Evolutionary conservation across 2,888 invertebrate species (phyloP), one percentile per base, ranked within the genome.

Genomic region (Drosophila greeni): DNA sequence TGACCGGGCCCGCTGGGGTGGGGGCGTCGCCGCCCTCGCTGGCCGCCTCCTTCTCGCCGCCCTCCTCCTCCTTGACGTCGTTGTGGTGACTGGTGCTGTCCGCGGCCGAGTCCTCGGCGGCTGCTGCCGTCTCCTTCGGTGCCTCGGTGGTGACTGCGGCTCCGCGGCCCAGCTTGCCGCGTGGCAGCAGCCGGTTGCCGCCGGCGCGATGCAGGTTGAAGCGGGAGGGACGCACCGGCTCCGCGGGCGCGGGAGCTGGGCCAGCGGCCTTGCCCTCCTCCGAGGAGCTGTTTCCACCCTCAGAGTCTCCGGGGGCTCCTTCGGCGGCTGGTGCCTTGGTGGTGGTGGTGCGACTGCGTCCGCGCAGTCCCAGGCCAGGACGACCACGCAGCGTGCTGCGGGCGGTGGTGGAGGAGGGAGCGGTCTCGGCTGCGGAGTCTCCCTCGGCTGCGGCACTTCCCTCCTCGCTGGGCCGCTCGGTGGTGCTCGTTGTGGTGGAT

Each of bases 151-250:
- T 73, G 20, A 54, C 79, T 0, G 76, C 75, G 2, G 83, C 76
- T 33, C 84, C 78, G 39, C 84, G 80, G 51, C 85, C 73, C 52
- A 82, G 49, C 72, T 86, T 87, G 40, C 86, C 84, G 5, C 88
- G 87, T 51, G 87, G 84, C 58, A 88, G 68, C 48, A 89, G 69
- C 1, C 88, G 85, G 53, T 87, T 88, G 40, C 72, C 76, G 7
- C 82, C 79, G 2, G 86, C 84, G 9, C 89, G 88, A 65, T 87
- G 86, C 6, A 88, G 29, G 34, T 87, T 87, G 65, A 88, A 88
- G 16, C 88, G 85, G 5, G 88, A 87, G 5, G 88, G 86, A 66
- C 84, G 85, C 49, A 55, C 73, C 5, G 79, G 53, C 39, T 77
- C 84, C 4, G 57, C 54, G 0, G 66, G 36, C 6, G 69, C 58